A percentile compares a stretch with the other conserved stretches of the same genome.
Evolutionary conservation across 1,140 invertebrate species (phyloP).

Genomic region (Trypoxylus dichotomus): DNA sequence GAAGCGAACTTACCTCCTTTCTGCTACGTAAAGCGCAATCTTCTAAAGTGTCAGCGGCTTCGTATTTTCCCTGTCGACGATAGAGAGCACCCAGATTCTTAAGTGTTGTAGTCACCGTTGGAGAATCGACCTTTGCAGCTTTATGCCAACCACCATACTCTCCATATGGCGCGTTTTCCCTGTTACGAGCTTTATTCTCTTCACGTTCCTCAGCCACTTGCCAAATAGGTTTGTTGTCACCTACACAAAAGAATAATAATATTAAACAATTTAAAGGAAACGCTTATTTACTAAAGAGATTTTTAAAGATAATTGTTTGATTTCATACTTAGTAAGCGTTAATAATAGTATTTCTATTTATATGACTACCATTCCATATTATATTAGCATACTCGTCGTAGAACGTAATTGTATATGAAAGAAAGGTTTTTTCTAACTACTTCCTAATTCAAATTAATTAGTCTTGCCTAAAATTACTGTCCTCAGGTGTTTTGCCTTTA

Average conservation of each 20-base stretch:
- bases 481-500: no score
- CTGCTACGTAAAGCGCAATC: slow-evolving; percentile 93
- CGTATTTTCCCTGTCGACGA: slow-evolving; percentile 96
- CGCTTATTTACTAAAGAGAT: no score
- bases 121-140: slow-evolving; percentile 97
- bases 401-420: no score
- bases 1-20: slow-evolving; percentile 73
- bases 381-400: no score
- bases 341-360: no score
- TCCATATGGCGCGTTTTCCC: slow-evolving; percentile 87
- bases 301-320: no score
- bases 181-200: slow-evolving; percentile 90
- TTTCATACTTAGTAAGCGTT: no score
- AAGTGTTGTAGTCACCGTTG: slow-evolving; percentile 94
- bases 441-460: no score
- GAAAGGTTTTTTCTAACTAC: no score
- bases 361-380: no score
- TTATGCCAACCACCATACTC: slow-evolving; percentile 98
- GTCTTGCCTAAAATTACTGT: no score
- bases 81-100: slow-evolving; percentile 98
- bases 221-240: slow-evolving; percentile 99
- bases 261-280: no score
- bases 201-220: slow-evolving; percentile 98
- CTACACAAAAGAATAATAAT: slow-evolving; percentile 55
- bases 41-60: slow-evolving; percentile 97